Evolutionary conservation across 2,888 invertebrate genomes (phyloP), one percentile per base, ranked within the genome.

Genomic region (Ormyrus labotus): DNA sequence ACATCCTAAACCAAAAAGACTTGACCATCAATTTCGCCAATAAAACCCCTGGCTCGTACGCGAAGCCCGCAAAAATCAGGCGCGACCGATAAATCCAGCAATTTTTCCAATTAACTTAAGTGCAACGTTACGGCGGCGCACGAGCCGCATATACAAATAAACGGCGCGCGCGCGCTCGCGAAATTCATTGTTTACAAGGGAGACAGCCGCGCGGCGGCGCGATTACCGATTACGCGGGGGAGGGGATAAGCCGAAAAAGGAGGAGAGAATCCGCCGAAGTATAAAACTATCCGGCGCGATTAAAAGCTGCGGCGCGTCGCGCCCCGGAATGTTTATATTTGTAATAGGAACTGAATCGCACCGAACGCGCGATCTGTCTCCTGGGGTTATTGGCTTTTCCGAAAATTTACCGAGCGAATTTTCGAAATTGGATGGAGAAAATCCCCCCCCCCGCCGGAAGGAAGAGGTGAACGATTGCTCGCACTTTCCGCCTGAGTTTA

Each of bases 21-120:
- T n/a, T 13, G n/a, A 47, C 47, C 50, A 71, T 78, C 72, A 72
- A 78, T 72, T 64, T 67, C 10, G 57, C 65, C 72, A 71, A 78
- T 78, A 67, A 72, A 78, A 67, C 34, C 8, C 60, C 19, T 2
- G 19, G 19, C 19, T 19, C 19, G 19, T 19, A 19, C n/a, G n/a
- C 64, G 11, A 67, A 5, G 57, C 55, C 61, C 13, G 19, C 65
- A 80, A 81, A 77, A 81, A 81, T 74, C 70, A 78, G 70, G 19
- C 13, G 75, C 67, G 75, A 55, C 63, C 70, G 68, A 79, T 79
- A 82, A 79, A 82, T 79, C 72, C 71, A 58, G 68, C 75, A 75
- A 78, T 81, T 78, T 81, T 75, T 78, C 71, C 79, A 82, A 82
- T 82, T 82, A 82, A 79, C 72, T 64, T 76, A 50, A 81, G 81